Conservation (phyloP, 2,113 vertebrate genomes). For the Hypomesus transpacificus region DNA sequence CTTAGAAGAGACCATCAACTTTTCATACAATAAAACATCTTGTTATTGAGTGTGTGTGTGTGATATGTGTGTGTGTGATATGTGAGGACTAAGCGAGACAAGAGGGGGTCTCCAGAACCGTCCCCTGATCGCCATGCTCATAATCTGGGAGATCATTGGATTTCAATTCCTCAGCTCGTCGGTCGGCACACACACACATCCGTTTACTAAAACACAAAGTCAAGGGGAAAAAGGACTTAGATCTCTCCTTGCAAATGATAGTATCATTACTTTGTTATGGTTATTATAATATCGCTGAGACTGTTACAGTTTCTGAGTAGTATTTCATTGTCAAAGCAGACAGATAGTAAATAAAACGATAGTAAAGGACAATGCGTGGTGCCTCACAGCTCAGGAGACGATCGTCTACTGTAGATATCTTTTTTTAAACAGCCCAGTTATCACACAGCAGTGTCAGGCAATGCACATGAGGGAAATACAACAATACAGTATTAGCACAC, state of each 20-base stretch:
- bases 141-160: background rate
- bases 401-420: constrained; percentile 22
- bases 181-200: background rate
- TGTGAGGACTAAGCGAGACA: background rate
- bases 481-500: constrained; percentile 35
- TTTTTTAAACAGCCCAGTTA: constrained; percentile 37
- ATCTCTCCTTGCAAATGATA: constrained; percentile 1
- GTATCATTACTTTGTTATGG: no score
- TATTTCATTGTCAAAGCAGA: no score
- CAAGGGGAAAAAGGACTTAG: background rate
- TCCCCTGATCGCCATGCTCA: background rate
- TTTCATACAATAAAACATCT: constrained; percentile 8
- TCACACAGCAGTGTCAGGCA: constrained; percentile 46
- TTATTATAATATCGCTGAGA: no score
- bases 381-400: constrained; percentile 17
- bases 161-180: background rate
- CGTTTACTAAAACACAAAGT: background rate
- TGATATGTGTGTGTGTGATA: background rate
- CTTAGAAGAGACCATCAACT: no score
- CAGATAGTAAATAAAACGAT: no score
- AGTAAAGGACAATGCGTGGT: no score
- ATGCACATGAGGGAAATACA: constrained; percentile 37
- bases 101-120: background rate
- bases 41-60: background rate
- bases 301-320: no score